These are phyloP conservation scores for Ctenosaura bakeri DNA, from an alignment of 2,797 vertebrate genomes.

Conservation along the genomic window DNA sequence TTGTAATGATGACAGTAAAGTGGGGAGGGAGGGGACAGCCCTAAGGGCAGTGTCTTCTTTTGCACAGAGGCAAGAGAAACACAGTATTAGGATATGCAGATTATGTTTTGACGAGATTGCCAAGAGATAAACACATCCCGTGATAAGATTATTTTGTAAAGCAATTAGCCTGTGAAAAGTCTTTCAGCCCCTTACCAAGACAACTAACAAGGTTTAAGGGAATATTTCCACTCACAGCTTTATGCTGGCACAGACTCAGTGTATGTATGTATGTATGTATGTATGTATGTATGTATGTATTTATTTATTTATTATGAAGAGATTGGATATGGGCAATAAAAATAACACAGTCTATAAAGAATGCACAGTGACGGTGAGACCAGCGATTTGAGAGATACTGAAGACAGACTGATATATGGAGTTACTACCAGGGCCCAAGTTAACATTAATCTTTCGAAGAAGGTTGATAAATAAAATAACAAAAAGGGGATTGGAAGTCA, in stretches of 20 bases:
- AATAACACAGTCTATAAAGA: slow-evolving; percentile 65
- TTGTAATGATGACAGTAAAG: not conserved
- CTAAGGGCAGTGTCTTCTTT: slow-evolving; percentile 31
- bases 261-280: too few species aligned
- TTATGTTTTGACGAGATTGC: slow-evolving; percentile 55
- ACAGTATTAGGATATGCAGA: slow-evolving; percentile 38
- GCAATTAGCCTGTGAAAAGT: slow-evolving; percentile 67
- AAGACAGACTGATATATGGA: slow-evolving; percentile 61
- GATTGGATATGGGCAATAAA: slow-evolving; percentile 69
- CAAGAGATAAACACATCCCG: slow-evolving; percentile 62
- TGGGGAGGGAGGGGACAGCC: slow-evolving; percentile 6
- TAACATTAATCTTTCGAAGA: slow-evolving; percentile 61
- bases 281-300: too few species aligned
- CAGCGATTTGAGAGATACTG: slow-evolving; percentile 57
- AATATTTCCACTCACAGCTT: slow-evolving; percentile 65
- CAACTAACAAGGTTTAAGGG: slow-evolving; percentile 62
- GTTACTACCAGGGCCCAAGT: slow-evolving; percentile 54
- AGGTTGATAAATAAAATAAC: slow-evolving; percentile 63
- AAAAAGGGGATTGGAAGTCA: slow-evolving; percentile 18
- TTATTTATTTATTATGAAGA: slow-evolving; percentile 48
- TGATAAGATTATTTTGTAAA: slow-evolving; percentile 63
- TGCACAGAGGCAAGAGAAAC: slow-evolving; percentile 47
- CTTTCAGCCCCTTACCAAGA: slow-evolving; percentile 45
- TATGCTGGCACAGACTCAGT: slow-evolving; percentile 50
- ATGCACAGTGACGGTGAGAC: slow-evolving; percentile 53